These are phyloP conservation scores for Argynnis bischoffii DNA, from an alignment of 2,888 invertebrate species.

Conservation along the genomic window DNA sequence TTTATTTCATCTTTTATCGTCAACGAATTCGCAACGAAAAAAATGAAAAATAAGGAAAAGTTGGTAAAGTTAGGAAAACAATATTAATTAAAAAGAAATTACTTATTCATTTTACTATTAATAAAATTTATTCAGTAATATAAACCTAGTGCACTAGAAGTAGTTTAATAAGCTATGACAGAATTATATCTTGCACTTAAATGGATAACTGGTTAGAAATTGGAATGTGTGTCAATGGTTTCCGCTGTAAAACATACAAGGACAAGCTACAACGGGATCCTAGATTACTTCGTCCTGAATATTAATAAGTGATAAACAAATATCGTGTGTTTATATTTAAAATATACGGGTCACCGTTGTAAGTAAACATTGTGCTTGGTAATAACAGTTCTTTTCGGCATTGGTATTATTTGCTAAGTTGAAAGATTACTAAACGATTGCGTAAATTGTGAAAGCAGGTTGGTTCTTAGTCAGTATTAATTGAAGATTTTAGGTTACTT, in stretches of 20 bases:
- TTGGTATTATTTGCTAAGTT: conserved; percentile 6
- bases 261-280: conserved; percentile 59
- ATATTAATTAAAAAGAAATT: neutral
- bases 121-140: neutral
- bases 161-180: conserved; percentile 3
- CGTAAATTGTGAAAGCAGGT: conserved; percentile 23
- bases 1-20: too few species aligned
- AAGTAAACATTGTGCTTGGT: conserved; percentile 9
- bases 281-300: conserved; percentile 64
- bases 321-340: conserved; percentile 8
- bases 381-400: conserved; percentile 14
- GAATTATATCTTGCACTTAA: conserved; percentile 18
- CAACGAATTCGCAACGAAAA: too few species aligned
- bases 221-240: conserved; percentile 55
- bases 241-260: conserved; percentile 60
- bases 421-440: conserved; percentile 15
- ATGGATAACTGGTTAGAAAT: conserved; percentile 11
- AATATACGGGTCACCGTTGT: conserved; percentile 3
- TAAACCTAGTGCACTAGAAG: neutral
- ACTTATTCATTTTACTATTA: neutral
- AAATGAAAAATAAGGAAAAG: too few species aligned
- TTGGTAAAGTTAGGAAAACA: too few species aligned
- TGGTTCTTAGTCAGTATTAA: conserved; percentile 3
- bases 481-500: neutral
- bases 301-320: conserved; percentile 62